Conservation (phyloP, 2,888 invertebrate genomes). For the Ectemnius continuus region DNA sequence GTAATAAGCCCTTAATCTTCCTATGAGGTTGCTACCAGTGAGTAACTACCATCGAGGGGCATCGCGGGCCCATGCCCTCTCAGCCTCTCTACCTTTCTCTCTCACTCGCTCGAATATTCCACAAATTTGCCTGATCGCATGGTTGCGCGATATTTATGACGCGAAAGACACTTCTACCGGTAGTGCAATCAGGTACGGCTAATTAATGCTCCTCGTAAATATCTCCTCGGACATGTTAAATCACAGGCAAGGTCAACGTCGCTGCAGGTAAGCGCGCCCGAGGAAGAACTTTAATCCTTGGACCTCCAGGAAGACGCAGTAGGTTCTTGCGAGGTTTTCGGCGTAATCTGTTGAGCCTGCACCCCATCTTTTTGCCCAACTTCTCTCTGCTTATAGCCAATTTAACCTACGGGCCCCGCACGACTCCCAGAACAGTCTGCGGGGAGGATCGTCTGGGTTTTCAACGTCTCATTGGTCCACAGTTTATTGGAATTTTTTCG, state of each 20-base stretch:
- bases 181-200: slow-evolving; percentile 43
- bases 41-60: slow-evolving; percentile 32
- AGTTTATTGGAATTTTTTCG: too few relatives aligned
- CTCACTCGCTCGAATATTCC: slow-evolving; percentile 27
- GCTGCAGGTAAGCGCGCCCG: slow-evolving; percentile 14
- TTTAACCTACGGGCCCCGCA: neutral
- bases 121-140: slow-evolving; percentile 37
- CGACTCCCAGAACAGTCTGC: neutral
- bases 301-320: slow-evolving; percentile 9
- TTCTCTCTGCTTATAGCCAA: neutral
- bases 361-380: neutral
- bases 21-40: slow-evolving; percentile 36
- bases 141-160: slow-evolving; percentile 33
- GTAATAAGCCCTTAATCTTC: slow-evolving; percentile 60
- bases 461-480: too few relatives aligned
- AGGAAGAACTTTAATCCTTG: neutral
- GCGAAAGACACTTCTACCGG: slow-evolving; percentile 34
- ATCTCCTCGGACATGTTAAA: slow-evolving; percentile 36
- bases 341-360: neutral
- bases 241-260: slow-evolving; percentile 34
- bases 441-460: neutral
- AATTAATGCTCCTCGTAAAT: slow-evolving; percentile 57
- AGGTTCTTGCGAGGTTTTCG: neutral
- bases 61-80: slow-evolving; percentile 6
- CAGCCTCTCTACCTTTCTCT: neutral